These are phyloP conservation scores for Acronicta leporina DNA, from an alignment of 2,888 invertebrate species.

Conservation along the genomic window DNA sequence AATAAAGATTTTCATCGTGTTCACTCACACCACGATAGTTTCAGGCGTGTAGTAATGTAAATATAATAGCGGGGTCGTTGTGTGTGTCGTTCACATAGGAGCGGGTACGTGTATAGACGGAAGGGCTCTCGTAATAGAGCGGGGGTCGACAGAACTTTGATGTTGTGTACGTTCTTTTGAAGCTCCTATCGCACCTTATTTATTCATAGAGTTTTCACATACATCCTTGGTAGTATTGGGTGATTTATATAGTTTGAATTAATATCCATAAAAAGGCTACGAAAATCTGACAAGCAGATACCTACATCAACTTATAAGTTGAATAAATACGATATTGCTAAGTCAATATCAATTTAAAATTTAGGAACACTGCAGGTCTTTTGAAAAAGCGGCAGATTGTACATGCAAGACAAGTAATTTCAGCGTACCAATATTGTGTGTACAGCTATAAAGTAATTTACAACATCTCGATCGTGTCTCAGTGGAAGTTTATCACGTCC, in stretches of 20 bases:
- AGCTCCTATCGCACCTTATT: slow-evolving; percentile 67
- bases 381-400: slow-evolving; percentile 2
- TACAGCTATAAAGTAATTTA: slow-evolving; percentile 59
- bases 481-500: slow-evolving; percentile 61
- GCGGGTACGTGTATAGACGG: slow-evolving; percentile 70
- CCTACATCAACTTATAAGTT: too few relatives aligned
- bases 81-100: slow-evolving; percentile 76
- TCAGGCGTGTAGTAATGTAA: slow-evolving; percentile 72
- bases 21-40: slow-evolving; percentile 85
- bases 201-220: slow-evolving; percentile 63
- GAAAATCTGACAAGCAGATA: not conserved
- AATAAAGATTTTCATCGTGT: slow-evolving; percentile 90
- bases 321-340: too few relatives aligned
- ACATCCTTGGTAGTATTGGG: slow-evolving; percentile 28
- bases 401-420: slow-evolving; percentile 19
- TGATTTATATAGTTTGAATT: slow-evolving; percentile 31
- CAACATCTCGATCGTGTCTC: slow-evolving; percentile 61
- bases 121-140: slow-evolving; percentile 80
- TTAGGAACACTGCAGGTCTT: slow-evolving; percentile 1
- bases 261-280: slow-evolving; percentile 8
- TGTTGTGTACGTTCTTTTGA: slow-evolving; percentile 71
- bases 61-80: slow-evolving; percentile 73
- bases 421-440: slow-evolving; percentile 41
- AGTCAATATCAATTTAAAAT: too few relatives aligned
- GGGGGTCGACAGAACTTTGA: slow-evolving; percentile 81